phyloP scores from a whole-genome alignment of 2,888 invertebrate genomes.

The Limnephilus rhombicus region DNA sequence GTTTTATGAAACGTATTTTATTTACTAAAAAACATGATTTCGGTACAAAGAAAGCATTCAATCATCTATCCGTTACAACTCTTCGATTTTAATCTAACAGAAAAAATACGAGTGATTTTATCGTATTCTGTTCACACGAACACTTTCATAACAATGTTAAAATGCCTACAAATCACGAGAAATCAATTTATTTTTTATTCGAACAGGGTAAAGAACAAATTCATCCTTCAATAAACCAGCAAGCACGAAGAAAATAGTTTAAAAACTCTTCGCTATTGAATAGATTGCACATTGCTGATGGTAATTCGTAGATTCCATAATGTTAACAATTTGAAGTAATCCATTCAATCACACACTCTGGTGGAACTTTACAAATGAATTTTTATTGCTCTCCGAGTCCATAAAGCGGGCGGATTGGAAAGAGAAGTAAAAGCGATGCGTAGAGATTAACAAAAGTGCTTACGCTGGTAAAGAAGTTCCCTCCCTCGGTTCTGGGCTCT shows the following conservation, averaged over 20 bases:
- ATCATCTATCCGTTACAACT: too few relatives aligned
- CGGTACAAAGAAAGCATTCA: too few relatives aligned
- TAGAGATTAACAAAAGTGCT: conserved; percentile 65
- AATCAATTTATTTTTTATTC: not conserved
- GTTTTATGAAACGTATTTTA: too few relatives aligned
- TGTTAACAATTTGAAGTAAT: conserved; percentile 50
- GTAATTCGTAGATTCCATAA: not conserved
- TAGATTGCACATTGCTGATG: not conserved
- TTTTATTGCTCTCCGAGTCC: conserved; percentile 57
- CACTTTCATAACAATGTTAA: not conserved
- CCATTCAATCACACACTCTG: conserved; percentile 57
- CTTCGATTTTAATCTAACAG: too few relatives aligned
- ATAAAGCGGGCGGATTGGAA: conserved; percentile 40
- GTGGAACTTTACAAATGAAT: conserved; percentile 57
- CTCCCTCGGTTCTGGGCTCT: conserved; percentile 39
- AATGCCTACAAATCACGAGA: not conserved
- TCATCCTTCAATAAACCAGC: not conserved
- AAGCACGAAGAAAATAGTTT: not conserved
- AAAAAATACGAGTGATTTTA: too few relatives aligned
- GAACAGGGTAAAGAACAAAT: not conserved
- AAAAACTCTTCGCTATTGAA: not conserved
- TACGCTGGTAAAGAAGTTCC: conserved; percentile 53
- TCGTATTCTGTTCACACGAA: not conserved
- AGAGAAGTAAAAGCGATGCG: conserved; percentile 37
- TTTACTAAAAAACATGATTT: too few relatives aligned